phyloP scores from a whole-genome alignment of 2,888 invertebrate genomes.

The Drosophila cognata region DNA sequence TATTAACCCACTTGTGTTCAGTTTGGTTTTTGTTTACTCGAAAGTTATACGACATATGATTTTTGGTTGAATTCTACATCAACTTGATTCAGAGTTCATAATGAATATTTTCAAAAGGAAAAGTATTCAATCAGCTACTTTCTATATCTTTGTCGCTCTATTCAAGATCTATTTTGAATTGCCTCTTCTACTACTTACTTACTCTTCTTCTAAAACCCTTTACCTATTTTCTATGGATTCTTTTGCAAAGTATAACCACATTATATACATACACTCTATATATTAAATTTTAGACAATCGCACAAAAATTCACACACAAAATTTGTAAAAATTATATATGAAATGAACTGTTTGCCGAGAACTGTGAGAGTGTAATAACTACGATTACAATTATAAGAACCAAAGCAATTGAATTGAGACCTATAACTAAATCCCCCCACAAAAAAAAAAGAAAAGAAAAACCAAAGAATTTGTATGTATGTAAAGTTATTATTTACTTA shows the following conservation, averaged over 20 bases:
- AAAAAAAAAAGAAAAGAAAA: slow-evolving; percentile 9
- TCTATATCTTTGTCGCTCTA: slow-evolving; percentile 47
- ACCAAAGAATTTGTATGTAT: slow-evolving; percentile 72
- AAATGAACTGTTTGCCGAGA: slow-evolving; percentile 54
- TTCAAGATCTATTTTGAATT: slow-evolving; percentile 58
- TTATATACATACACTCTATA: slow-evolving; percentile 73
- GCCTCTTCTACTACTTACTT: slow-evolving; percentile 47
- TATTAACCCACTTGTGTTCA: slow-evolving; percentile 20
- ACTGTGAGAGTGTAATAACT: slow-evolving; percentile 47
- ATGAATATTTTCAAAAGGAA: slow-evolving; percentile 48
- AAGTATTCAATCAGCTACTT: slow-evolving; percentile 50
- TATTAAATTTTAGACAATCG: slow-evolving; percentile 58
- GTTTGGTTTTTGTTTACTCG: slow-evolving; percentile 4
- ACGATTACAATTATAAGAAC: slow-evolving; percentile 52
- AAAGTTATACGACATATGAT: slow-evolving; percentile 5
- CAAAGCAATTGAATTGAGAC: slow-evolving; percentile 57
- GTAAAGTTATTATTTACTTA: slow-evolving; percentile 58
- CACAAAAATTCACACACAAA: slow-evolving; percentile 69
- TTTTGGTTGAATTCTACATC: slow-evolving; percentile 36
- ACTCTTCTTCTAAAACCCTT: slow-evolving; percentile 23
- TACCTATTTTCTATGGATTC: slow-evolving; percentile 55
- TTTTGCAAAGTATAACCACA: slow-evolving; percentile 68
- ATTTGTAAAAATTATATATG: slow-evolving; percentile 38
- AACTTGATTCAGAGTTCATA: slow-evolving; percentile 33
- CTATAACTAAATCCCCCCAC: slow-evolving; percentile 22